Base-by-base conservation (phyloP, 2,113 vertebrate species). In the Spheniscus mendiculus region DNA sequence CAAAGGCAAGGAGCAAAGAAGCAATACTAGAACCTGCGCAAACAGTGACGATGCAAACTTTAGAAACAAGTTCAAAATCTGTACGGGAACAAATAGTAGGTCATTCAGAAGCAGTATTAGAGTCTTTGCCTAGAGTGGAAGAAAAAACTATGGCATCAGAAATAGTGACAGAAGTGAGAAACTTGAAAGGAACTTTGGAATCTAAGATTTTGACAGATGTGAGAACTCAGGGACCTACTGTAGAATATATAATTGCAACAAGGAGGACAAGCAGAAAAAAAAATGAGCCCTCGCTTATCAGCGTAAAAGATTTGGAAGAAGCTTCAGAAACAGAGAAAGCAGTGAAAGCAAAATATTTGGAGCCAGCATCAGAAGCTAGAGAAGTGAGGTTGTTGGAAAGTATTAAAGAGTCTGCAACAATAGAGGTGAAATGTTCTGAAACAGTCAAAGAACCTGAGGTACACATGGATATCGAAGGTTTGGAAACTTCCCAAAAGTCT, bases 221-320 rank as follows among this genome's bases (percentile, higher is more conserved):
- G 29, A 78, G 84, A 77, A 83, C 91, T 96, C 94, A 70, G 84
- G 96, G 82, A 52, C 81, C 95, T 93, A 40, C 62, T 90, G 67
- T 47, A 83, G 95, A 95, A 17, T 73, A 83, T 83, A 32, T 36
- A 70, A 79, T 89, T 87, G 79, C 70, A 90, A 87, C 74, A 67
- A 36, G 15, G 34, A 77, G 12, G 13, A 90, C 79, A 83, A 56
- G 58, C 67, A 62, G 45, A 10, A 65, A 69, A 45, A 40, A 14
- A 83, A 69, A 14, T 66, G 96, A 94, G 29, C 32, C 58, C 6
- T 82, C 5, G 0, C 32, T 73, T 40, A 20, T 2, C 0, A 11
- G 3, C 15, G 5, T 89, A 52, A 78, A 65, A 73, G 42, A 36
- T 78, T 59, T 69, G 23, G 65, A 83, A 78, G 81, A 73, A 69